A percentile compares a stretch with the other conserved stretches of the same genome.
phyloP scores from a whole-genome alignment of 2,888 invertebrate species.

The Pachymerium ferrugineum region DNA sequence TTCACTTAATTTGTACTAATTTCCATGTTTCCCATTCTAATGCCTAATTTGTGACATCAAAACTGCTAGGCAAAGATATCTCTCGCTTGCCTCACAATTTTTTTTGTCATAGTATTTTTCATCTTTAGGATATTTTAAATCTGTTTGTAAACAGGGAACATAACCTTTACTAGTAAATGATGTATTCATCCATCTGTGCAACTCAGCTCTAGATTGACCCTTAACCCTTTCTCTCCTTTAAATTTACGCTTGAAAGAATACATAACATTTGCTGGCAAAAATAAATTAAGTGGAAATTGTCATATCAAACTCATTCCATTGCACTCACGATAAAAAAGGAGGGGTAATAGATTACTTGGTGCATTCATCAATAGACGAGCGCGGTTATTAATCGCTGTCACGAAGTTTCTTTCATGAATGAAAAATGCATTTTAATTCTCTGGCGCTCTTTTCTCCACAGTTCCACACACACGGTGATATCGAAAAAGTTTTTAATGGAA shows the following conservation, averaged over 20 bases:
- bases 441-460: slow-evolving; percentile 18
- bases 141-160: no score
- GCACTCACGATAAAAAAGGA: not conserved
- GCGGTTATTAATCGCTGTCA: slow-evolving; percentile 22
- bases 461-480: slow-evolving; percentile 14
- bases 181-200: not conserved
- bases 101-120: no score
- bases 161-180: no score
- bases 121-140: no score
- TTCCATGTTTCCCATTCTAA: not conserved
- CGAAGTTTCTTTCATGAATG: slow-evolving; percentile 20
- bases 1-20: slow-evolving; percentile 6
- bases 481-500: slow-evolving; percentile 19
- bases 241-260: not conserved
- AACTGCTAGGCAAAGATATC: no score
- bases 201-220: not conserved
- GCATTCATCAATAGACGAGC: slow-evolving; percentile 23
- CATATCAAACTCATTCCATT: slow-evolving; percentile 16
- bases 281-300: not conserved
- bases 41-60: no score
- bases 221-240: not conserved
- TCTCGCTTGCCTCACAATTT: no score
- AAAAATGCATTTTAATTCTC: slow-evolving; percentile 29
- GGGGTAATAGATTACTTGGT: slow-evolving; percentile 7
- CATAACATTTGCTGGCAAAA: no score